phyloP scores from a whole-genome alignment of 2,113 vertebrate species.

The Gobiocypris rarus region DNA sequence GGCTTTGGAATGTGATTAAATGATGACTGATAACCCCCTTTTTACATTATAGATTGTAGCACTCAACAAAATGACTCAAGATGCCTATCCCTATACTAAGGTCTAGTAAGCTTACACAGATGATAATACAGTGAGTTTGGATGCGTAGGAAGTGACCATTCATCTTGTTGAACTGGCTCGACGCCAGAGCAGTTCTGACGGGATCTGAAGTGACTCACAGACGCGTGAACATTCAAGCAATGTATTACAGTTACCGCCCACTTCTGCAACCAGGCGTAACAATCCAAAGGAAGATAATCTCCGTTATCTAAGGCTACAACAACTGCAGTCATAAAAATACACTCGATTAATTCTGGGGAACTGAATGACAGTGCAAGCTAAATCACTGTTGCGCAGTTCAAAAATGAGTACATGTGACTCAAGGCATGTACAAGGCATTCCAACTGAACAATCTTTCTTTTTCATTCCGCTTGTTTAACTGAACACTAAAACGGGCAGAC shows the following conservation, averaged over 20 bases:
- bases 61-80: background rate
- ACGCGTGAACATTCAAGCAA: background rate
- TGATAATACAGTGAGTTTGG: background rate
- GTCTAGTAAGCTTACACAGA: background rate
- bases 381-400: background rate
- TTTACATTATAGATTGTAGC: background rate
- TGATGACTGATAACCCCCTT: background rate
- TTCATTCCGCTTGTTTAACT: background rate
- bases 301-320: background rate
- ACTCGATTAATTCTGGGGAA: background rate
- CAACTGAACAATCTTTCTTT: background rate
- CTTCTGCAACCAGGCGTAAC: background rate
- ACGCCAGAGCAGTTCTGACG: background rate
- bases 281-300: background rate
- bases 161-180: background rate
- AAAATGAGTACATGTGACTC: background rate
- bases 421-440: background rate
- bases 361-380: background rate
- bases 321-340: background rate
- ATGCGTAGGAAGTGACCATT: background rate
- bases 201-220: slow-evolving; percentile 13
- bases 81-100: background rate
- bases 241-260: background rate
- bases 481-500: background rate
- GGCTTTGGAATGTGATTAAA: background rate